Evolutionary conservation across 2,113 vertebrate genomes (phyloP).

Genomic region (human): GRCh38 chr6:41124501-41125000

Average conservation of each 20-base stretch:
- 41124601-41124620: constrained; percentile 64
- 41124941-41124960: not conserved
- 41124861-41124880: not conserved
- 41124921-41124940: not conserved
- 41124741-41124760: constrained; percentile 41
- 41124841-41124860: not conserved
- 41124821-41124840: constrained; percentile 31
- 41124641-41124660: constrained; percentile 57
- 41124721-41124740: not conserved
- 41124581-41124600: constrained; percentile 68
- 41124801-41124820: constrained; percentile 59
- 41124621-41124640: constrained; percentile 68
- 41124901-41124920: not conserved
- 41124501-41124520: not conserved
- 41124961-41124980: not conserved
- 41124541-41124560: constrained; percentile 63
- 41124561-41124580: constrained; percentile 64
- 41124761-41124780: constrained; percentile 50
- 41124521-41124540: not conserved
- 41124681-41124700: constrained; percentile 72
- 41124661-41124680: constrained; percentile 64
- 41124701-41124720: constrained; percentile 40
- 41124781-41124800: constrained; percentile 48
- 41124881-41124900: not conserved
- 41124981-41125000: not conserved